A percentile compares a stretch with the other conserved stretches of the same genome.
phyloP scores from a whole-genome alignment of 2,113 vertebrate genomes.

The Rattus rattus region DNA sequence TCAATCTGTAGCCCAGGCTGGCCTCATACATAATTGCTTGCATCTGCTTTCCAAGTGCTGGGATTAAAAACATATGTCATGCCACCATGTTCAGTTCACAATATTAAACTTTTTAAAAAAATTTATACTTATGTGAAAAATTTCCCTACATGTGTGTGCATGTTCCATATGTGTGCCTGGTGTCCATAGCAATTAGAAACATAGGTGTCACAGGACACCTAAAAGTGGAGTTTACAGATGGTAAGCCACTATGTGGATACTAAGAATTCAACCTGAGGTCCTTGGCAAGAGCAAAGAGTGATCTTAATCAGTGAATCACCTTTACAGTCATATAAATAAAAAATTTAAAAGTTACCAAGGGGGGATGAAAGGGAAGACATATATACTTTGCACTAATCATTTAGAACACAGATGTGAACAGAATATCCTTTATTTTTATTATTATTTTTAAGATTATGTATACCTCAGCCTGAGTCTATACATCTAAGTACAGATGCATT shows the following conservation, averaged over 20 bases:
- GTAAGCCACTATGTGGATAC: neutral
- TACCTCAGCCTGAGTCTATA: neutral
- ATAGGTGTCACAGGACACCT: neutral
- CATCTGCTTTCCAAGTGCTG: neutral
- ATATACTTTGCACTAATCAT: neutral
- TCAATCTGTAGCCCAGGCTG: neutral
- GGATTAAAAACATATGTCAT: neutral
- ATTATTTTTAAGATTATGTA: neutral
- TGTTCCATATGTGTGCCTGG: neutral
- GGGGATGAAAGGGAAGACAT: neutral
- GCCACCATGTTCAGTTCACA: neutral
- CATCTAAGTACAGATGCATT: neutral
- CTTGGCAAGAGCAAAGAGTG: neutral
- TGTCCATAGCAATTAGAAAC: neutral
- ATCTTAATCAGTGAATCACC: neutral
- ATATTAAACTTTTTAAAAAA: neutral
- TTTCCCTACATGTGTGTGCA: neutral
- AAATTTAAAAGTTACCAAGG: neutral
- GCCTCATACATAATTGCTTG: neutral
- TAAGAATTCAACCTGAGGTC: neutral
- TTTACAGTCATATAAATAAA: neutral
- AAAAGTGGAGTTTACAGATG: neutral
- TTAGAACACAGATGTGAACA: neutral
- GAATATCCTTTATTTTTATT: neutral
- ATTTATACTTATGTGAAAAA: neutral